Evolutionary conservation across 2,888 invertebrate genomes (phyloP).

Genomic region (Tenthredo livida): DNA sequence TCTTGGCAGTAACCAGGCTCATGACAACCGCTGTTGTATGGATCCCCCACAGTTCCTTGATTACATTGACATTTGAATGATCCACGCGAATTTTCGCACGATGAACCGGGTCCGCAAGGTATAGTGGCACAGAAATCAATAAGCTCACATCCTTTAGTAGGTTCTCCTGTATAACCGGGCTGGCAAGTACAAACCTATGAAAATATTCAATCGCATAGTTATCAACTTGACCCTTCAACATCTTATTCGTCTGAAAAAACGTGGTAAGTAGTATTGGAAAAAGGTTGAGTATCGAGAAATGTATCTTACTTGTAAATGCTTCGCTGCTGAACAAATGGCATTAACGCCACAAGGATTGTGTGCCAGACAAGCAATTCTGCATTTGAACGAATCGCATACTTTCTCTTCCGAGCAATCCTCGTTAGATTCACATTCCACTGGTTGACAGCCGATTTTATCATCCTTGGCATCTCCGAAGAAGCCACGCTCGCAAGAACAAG

Average conservation of each 20-base stretch:
- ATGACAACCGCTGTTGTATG: constrained; percentile 90
- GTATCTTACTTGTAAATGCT: constrained; percentile 84
- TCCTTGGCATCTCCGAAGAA: constrained; percentile 88
- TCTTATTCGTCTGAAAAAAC: not conserved
- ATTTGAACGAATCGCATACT: constrained; percentile 89
- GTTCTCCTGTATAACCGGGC: constrained; percentile 92
- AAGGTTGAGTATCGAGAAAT: not conserved
- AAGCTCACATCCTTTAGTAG: constrained; percentile 84
- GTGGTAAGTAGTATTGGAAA: not conserved
- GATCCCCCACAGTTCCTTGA: constrained; percentile 89
- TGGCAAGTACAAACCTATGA: constrained; percentile 87
- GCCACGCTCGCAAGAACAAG: constrained; percentile 89
- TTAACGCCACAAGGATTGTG: constrained; percentile 92
- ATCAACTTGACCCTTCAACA: not conserved
- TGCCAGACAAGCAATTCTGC: constrained; percentile 91
- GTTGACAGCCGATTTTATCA: constrained; percentile 89
- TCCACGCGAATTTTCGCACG: constrained; percentile 90
- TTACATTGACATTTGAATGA: constrained; percentile 91
- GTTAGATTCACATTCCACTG: constrained; percentile 87
- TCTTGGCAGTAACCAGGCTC: constrained; percentile 90
- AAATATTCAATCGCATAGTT: constrained; percentile 16
- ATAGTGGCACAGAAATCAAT: constrained; percentile 89
- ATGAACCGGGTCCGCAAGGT: constrained; percentile 90
- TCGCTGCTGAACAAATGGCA: constrained; percentile 91
- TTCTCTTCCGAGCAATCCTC: constrained; percentile 90